Base-by-base conservation (phyloP, 2,888 invertebrate genomes). In the Hyppa rectilinea region DNA sequence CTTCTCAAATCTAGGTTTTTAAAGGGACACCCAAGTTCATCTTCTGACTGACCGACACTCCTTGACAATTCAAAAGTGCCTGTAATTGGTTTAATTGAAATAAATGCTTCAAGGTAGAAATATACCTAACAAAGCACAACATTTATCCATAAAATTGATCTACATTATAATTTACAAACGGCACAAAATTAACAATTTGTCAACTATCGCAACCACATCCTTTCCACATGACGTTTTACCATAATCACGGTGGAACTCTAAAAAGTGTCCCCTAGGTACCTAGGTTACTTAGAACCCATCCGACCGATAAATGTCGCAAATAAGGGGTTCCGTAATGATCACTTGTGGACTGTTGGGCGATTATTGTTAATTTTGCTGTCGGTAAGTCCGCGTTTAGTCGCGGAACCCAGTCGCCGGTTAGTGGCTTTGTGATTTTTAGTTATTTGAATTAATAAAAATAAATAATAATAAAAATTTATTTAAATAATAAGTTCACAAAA, bases 261-360 rank as follows among this genome's bases (percentile, higher is more conserved):
- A 85, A 81, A 75, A 68, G 43, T 75, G 61, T 76, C 81, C 83
- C 83, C 72, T 79, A 71, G 68, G 59, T 76, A 77, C 61, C 69
- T 86, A 83, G 77, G 78, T 80, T 85, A 89, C 84, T 90, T 89
- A 90, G 89, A 72, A 81, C 70, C 80, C 90, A 91, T 80, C 90
- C 85, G 83, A 86, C 86, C 92, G 90, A 81, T 70, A 87, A 91
- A 90, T 88, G 87, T 82, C 78, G 78, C 87, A 91, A 92, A 91
- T 86, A 88, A 81, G 83, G 88, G 87, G 85, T 83, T 61, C 31
- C 7, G 61, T 90, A 90, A 89, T 85, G 74, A 85, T 69, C 68
- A 80, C 70, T 84, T 87, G 84, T 72, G 71, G 53, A 73, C 73
- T 43, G 65, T 67, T 71, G 67, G 36, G 40, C 81, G 81, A 84